Base-by-base conservation (phyloP, 1,140 invertebrate genomes). In the Holotrichia oblita region DNA sequence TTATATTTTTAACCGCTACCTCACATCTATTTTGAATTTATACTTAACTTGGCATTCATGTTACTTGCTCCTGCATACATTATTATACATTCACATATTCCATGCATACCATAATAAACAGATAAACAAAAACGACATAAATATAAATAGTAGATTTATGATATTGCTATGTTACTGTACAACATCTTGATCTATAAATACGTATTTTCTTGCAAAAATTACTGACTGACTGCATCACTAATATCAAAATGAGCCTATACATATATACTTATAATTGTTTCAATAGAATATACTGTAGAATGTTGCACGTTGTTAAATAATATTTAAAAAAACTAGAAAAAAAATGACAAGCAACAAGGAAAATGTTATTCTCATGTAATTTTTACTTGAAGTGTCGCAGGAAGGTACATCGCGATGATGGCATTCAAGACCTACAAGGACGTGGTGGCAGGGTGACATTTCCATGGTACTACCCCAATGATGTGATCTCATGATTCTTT, bases 321-420 rank as follows among this genome's bases (percentile, higher is more conserved):
- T 12, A 6, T 20, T 22, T n/a, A 27, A 59, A 59, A 55, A 55
- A 34, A 22, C 6, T n/a, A 73, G 17, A 59, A 41, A 76, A 64
- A 69, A 61, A 75, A 8, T 61, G 40, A 55, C 22, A 27, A 69
- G 20, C 20, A 69, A 69, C 61, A 69, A 69, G 9, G 20, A 69
- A 69, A 27, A 27, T 24, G 17, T 69, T 69, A 27, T 69, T 69
- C 80, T 82, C 61, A 82, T 82, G 77, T 81, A 77, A 81, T 81
- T 82, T 82, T 82, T 79, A 80, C 61, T 82, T 82, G 48, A 82
- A 82, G 81, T 82, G 81, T 81, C 77, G 80, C 80, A 80, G 81
- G 80, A 72, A 17, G 8, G 77, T 75, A 12, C 40, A 78, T 79
- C 48, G 76, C 48, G 48, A 40, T 78, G 77, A 78, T 69, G 69